A percentile compares a stretch with the other conserved stretches of the same genome.
Conservation (phyloP, 1,140 invertebrate species). For the Sycophila sp. region DNA sequence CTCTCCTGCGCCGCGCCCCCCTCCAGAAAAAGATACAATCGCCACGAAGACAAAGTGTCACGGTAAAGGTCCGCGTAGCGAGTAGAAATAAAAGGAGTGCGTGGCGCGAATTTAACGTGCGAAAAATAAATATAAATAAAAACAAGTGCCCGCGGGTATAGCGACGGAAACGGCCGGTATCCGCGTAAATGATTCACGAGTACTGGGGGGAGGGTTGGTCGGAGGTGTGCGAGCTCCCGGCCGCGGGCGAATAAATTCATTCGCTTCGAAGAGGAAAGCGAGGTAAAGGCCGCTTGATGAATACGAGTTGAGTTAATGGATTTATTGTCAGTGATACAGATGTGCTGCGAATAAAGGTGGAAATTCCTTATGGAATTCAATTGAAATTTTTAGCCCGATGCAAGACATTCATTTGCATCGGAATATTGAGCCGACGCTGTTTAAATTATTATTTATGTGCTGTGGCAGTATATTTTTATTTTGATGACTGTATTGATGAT, state of each 20-base stretch:
- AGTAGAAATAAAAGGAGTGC: not conserved
- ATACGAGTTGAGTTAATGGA: not conserved
- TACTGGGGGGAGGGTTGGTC: too few relatives aligned
- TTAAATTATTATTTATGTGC: too few relatives aligned
- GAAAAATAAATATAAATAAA: constrained; percentile 2
- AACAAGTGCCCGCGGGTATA: not conserved
- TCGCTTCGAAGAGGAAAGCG: constrained; percentile 11
- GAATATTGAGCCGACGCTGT: too few relatives aligned
- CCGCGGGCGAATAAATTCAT: constrained; percentile 46
- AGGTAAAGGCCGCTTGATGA: not conserved
- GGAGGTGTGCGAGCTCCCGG: not conserved
- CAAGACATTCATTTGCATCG: not conserved
- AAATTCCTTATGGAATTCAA: too few relatives aligned
- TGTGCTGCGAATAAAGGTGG: too few relatives aligned
- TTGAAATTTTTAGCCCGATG: too few relatives aligned
- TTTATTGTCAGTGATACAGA: not conserved
- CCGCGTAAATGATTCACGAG: constrained; percentile 42
- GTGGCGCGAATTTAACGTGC: not conserved
- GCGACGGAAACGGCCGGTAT: constrained; percentile 28
- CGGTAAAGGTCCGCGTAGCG: not conserved
- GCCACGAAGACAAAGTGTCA: not conserved
- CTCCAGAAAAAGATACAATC: constrained; percentile 16
- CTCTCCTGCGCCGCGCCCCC: not conserved
- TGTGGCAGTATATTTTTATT: too few relatives aligned
- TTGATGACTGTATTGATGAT: too few relatives aligned